phyloP scores from a whole-genome alignment of 2,113 vertebrate genomes.

The Calonectris borealis region DNA sequence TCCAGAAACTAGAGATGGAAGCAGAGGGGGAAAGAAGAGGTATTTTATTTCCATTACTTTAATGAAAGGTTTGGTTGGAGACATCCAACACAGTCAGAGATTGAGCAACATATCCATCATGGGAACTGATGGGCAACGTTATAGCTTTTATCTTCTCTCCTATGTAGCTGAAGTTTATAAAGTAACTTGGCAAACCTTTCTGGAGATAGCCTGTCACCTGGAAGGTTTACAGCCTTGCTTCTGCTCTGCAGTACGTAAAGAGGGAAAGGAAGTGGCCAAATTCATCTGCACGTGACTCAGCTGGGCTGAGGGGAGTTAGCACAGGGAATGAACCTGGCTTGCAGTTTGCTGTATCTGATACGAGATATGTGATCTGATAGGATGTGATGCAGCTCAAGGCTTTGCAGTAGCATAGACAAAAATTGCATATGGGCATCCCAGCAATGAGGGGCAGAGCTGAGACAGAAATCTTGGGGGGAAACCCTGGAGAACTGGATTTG shows the following conservation, averaged over 20 bases:
- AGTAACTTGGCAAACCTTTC: not conserved
- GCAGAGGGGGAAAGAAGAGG: not conserved
- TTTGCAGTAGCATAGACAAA: not conserved
- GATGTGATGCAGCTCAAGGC: not conserved
- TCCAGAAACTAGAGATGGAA: not conserved
- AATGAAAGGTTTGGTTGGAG: not conserved
- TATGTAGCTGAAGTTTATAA: not conserved
- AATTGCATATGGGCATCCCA: not conserved
- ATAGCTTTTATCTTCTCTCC: not conserved
- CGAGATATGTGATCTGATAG: not conserved
- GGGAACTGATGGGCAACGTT: not conserved
- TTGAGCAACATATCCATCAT: not conserved
- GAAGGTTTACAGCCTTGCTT: not conserved
- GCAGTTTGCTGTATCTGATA: not conserved
- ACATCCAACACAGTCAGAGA: not conserved
- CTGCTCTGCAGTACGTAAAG: not conserved
- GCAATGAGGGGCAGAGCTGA: not conserved
- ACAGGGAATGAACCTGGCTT: not conserved
- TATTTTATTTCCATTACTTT: not conserved
- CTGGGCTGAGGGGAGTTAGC: not conserved
- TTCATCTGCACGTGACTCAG: not conserved
- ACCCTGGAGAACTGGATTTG: not conserved
- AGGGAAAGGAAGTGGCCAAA: not conserved
- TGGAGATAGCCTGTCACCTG: not conserved
- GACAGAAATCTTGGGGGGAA: not conserved